Evolutionary conservation across 2,113 vertebrate genomes (phyloP).

Genomic region (Collichthys lucidus): DNA sequence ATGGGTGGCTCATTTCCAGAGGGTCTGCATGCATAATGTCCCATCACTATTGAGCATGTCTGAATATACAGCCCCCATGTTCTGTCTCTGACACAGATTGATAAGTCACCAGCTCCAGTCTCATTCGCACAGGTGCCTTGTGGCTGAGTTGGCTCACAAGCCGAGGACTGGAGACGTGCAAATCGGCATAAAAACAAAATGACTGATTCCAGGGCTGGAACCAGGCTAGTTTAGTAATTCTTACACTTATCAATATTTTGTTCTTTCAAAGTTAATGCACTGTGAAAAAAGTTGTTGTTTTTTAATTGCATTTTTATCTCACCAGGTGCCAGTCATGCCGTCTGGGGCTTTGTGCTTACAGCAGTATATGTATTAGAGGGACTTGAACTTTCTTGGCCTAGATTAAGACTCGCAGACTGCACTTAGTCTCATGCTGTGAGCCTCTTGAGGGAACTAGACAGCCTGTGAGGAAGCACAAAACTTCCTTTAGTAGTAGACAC

Average conservation of each 20-base stretch:
- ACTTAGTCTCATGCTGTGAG: conserved; percentile 47
- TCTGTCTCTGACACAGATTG: conserved; percentile 38
- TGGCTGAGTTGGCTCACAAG: background rate
- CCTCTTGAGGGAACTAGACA: conserved; percentile 32
- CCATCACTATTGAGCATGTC: conserved; percentile 40
- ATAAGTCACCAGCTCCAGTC: conserved; percentile 19
- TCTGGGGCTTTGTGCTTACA: conserved; percentile 24
- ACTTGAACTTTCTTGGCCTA: conserved; percentile 17
- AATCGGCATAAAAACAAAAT: background rate
- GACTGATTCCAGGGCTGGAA: background rate
- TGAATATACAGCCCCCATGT: conserved; percentile 36
- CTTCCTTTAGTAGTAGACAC: background rate
- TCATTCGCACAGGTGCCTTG: background rate
- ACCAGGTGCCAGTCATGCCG: conserved; percentile 22
- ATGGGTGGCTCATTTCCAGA: conserved; percentile 60
- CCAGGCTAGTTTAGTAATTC: background rate
- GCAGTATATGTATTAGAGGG: conserved; percentile 15
- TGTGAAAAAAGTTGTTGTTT: conserved; percentile 15
- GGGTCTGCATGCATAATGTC: conserved; percentile 63
- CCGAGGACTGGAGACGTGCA: background rate
- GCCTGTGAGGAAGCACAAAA: conserved; percentile 24
- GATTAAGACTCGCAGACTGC: conserved; percentile 47
- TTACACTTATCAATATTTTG: conserved; percentile 20
- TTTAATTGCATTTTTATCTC: conserved; percentile 44
- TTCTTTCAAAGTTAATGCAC: conserved; percentile 30